Base-by-base conservation (phyloP, 1,140 invertebrate species). In the Cherax destructor region DNA sequence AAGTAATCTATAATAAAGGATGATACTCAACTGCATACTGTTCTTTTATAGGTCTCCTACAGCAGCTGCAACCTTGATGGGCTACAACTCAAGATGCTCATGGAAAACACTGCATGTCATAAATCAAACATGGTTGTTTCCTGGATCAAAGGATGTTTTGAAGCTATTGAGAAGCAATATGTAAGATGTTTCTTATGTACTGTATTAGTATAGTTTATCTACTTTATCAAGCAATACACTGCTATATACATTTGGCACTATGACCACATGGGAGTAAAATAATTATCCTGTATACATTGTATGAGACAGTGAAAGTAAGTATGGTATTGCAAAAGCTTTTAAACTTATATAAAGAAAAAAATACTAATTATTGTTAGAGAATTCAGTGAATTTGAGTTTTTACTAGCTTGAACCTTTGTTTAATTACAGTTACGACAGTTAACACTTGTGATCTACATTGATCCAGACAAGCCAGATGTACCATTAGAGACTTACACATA, bases 121-220 rank as follows among this genome's bases (percentile, higher is more conserved):
- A 41, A n/a, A 10, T 84, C 88, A 41, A 91, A 84, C 52, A 69
- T 65, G 30, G 21, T 91, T 4, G 72, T 91, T 21, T 91, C 88
- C 18, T 91, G 88, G 88, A 78, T 91, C 30, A 84, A 84, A 76
- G 74, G 81, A 7, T 84, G 81, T 30, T 91, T 78, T 85, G 47
- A 91, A 41, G 88, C 88, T 10, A 77, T 91, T 61, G 88, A 91
- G 49, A 91, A 78, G 10, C 74, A 85, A 79, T 91, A 91, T 85
- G 88, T 91, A 50, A 91, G 88, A 30, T 50, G 6, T 79, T 49
- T 5, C 4, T 79, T 52, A 41, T 49, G 47, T 49, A 16, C 21
- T 69, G 13, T 13, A 3, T 47, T 16, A 83, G 52, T 11, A 61
- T 10, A n/a, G 52, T 16, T 83, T 80, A 24, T 77, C 10, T n/a